Evolutionary conservation across 2,113 vertebrate genomes (phyloP).

Genomic region (Mustela lutreola): DNA sequence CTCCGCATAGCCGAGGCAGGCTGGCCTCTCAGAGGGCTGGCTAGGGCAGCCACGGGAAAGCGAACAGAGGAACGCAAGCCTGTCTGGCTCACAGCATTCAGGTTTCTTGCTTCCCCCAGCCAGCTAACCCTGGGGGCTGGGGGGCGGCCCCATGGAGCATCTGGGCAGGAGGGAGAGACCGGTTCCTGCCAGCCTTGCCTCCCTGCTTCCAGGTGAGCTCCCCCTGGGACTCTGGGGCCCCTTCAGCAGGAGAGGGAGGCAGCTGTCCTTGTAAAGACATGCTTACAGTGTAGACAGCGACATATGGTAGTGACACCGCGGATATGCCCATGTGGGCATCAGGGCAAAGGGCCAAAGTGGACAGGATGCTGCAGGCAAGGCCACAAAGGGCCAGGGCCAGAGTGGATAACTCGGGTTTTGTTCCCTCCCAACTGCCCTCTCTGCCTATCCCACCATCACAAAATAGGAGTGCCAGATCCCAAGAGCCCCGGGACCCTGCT

Average conservation of each 20-base stretch:
- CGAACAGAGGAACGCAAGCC: not conserved
- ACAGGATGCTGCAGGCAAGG: not conserved
- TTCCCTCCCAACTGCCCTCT: not conserved
- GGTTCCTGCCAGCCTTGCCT: not conserved
- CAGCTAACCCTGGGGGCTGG: not conserved
- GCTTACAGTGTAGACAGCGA: not conserved
- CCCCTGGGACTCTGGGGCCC: not conserved
- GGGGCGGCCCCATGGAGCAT: not conserved
- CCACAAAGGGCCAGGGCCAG: not conserved
- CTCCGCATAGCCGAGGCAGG: not conserved
- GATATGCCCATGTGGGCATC: not conserved
- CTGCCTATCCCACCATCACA: not conserved
- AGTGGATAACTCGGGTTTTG: not conserved
- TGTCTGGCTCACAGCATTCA: not conserved
- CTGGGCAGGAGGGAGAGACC: not conserved
- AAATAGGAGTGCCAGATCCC: not conserved
- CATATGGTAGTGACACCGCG: not conserved
- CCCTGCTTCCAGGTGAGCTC: not conserved
- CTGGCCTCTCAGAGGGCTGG: not conserved
- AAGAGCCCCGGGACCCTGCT: not conserved
- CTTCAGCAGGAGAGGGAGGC: not conserved
- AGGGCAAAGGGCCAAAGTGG: not conserved
- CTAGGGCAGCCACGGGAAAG: not conserved
- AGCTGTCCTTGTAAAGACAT: not conserved
- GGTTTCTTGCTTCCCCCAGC: not conserved